Evolutionary conservation across 2,888 invertebrate species (phyloP).

Genomic region (Ceratothoa steindachneri): DNA sequence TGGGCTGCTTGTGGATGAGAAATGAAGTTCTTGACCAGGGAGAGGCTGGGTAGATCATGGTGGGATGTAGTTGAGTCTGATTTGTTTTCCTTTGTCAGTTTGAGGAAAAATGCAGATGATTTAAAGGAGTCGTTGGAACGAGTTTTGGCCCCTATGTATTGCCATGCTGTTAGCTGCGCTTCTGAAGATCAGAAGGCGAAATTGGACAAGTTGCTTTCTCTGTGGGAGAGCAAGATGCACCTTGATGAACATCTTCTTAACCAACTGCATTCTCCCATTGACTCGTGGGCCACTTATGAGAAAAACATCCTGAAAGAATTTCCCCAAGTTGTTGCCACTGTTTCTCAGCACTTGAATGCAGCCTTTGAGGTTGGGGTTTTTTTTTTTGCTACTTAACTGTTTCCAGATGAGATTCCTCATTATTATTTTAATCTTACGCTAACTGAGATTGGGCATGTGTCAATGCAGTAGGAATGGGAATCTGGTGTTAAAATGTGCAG

Average conservation of each 20-base stretch:
- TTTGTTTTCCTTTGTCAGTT: too few species aligned
- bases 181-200: constrained; percentile 84
- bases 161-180: constrained; percentile 81
- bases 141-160: constrained; percentile 97
- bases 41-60: too few species aligned
- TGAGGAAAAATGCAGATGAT: constrained; percentile 89
- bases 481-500: too few species aligned
- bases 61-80: too few species aligned
- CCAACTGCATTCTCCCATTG: constrained; percentile 78
- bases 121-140: constrained; percentile 88
- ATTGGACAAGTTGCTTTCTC: constrained; percentile 82
- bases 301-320: constrained; percentile 76
- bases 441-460: too few species aligned
- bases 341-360: constrained; percentile 64
- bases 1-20: too few species aligned
- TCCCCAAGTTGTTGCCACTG: constrained; percentile 69
- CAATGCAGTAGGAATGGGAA: too few species aligned
- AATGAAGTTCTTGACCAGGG: too few species aligned
- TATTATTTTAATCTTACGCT: too few species aligned
- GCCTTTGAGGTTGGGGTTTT: constrained; percentile 44
- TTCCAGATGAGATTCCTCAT: too few species aligned
- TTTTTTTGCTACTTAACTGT: too few species aligned
- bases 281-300: constrained; percentile 85
- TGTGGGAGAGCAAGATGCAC: constrained; percentile 95
- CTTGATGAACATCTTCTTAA: constrained; percentile 58